Evolutionary conservation across 1,140 invertebrate species (phyloP).

Genomic region (Lepidurus packardi): DNA sequence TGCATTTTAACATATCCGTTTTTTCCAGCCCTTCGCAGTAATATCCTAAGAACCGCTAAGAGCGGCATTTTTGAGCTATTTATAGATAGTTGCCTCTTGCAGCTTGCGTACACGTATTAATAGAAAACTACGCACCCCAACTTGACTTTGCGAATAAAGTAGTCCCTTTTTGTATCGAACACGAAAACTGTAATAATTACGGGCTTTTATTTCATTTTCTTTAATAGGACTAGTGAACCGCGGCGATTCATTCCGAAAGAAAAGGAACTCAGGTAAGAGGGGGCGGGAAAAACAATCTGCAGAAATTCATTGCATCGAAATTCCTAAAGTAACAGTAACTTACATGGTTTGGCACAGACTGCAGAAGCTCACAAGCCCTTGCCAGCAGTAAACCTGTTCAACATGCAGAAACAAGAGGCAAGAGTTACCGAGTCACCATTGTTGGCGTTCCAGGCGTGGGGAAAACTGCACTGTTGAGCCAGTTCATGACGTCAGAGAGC

Average conservation of each 20-base stretch:
- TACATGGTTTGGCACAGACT: slow-evolving; percentile 14
- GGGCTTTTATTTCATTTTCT: not conserved
- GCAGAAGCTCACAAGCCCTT: not conserved
- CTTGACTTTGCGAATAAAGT: not conserved
- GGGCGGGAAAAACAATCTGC: not conserved
- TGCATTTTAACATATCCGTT: not conserved
- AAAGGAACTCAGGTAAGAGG: slow-evolving; percentile 44
- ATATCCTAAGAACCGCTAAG: not conserved
- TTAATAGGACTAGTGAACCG: slow-evolving; percentile 75
- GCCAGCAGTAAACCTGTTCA: not conserved
- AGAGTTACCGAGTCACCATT: slow-evolving; percentile 67
- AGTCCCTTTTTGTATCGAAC: too few relatives aligned
- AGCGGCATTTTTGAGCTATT: slow-evolving; percentile 21
- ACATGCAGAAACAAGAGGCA: slow-evolving; percentile 40
- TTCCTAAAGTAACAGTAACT: not conserved
- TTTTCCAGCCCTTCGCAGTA: not conserved
- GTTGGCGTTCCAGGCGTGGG: slow-evolving; percentile 80
- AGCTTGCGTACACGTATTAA: slow-evolving; percentile 16
- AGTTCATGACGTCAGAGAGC: slow-evolving; percentile 91
- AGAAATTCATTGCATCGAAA: not conserved
- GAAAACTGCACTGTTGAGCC: slow-evolving; percentile 80
- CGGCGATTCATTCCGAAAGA: slow-evolving; percentile 76
- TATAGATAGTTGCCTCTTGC: not conserved
- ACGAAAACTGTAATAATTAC: not conserved
- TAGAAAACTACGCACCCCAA: not conserved